Conservation (phyloP, 2,113 vertebrate genomes). For the Labeo catla region DNA sequence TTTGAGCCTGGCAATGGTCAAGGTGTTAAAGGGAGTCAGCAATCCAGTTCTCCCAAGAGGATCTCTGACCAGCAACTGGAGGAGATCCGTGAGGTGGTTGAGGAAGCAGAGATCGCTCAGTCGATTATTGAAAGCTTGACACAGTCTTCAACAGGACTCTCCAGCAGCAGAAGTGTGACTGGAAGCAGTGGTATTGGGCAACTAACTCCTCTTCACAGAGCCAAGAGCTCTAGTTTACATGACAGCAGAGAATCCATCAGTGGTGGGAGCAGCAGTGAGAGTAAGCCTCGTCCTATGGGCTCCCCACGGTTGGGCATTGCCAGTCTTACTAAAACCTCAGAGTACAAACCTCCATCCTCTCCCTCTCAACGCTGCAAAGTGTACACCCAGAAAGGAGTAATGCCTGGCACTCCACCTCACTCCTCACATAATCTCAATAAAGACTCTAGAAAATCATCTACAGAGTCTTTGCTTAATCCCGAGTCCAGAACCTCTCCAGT, state of each 20-base stretch:
- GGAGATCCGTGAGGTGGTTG: constrained; percentile 81
- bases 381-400: constrained; percentile 93
- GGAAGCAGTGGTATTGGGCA: constrained; percentile 77
- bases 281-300: constrained; percentile 89
- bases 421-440: constrained; percentile 78
- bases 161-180: constrained; percentile 82
- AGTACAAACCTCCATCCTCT: constrained; percentile 89
- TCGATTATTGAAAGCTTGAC: constrained; percentile 78
- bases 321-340: constrained; percentile 92
- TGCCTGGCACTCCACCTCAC: constrained; percentile 81
- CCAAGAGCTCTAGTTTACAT: constrained; percentile 80
- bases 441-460: constrained; percentile 79
- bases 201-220: constrained; percentile 73
- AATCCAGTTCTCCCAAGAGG: constrained; percentile 70
- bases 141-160: constrained; percentile 73
- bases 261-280: constrained; percentile 78
- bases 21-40: constrained; percentile 60
- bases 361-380: constrained; percentile 97
- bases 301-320: constrained; percentile 93
- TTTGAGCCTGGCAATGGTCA: constrained; percentile 62
- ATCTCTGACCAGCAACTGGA: constrained; percentile 76
- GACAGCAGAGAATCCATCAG: constrained; percentile 84
- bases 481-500: constrained; percentile 89
- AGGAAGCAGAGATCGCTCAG: constrained; percentile 76
- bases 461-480: constrained; percentile 80